Evolutionary conservation across 1,140 invertebrate species (phyloP).

Genomic region (Mercenaria mercenaria): DNA sequence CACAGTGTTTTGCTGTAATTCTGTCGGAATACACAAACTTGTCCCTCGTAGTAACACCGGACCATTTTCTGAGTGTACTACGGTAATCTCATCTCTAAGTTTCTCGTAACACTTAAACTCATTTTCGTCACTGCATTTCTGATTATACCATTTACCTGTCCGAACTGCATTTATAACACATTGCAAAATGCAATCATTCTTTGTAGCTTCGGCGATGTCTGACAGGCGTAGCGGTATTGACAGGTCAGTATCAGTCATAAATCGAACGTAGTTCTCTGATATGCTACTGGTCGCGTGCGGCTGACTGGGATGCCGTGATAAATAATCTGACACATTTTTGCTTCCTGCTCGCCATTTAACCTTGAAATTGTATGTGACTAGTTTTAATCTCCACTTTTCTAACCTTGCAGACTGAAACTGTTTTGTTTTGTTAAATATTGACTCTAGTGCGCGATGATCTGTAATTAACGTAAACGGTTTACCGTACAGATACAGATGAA

Average conservation of each 20-base stretch:
- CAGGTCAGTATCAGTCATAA: background rate
- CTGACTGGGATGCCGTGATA: background rate
- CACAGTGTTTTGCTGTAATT: background rate
- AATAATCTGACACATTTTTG: conserved; percentile 13
- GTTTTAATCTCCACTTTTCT: conserved; percentile 65
- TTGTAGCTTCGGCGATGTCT: background rate
- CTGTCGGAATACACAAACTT: background rate
- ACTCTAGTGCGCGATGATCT: conserved; percentile 79
- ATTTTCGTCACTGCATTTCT: background rate
- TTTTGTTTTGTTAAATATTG: conserved; percentile 69
- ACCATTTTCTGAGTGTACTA: background rate
- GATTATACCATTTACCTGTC: background rate
- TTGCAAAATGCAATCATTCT: background rate
- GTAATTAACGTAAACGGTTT: conserved; percentile 79
- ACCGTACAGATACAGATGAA: conserved; percentile 84
- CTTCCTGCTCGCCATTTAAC: conserved; percentile 54
- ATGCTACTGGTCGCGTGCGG: background rate
- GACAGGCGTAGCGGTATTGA: background rate
- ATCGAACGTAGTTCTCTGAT: background rate
- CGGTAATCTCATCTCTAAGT: background rate
- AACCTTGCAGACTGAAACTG: conserved; percentile 51
- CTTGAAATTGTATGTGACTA: conserved; percentile 59
- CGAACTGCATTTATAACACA: background rate
- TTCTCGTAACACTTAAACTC: background rate
- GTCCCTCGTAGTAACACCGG: background rate